These are phyloP conservation scores for Clivina fossor DNA, from an alignment of 2,888 invertebrate species.

Conservation along the genomic window DNA sequence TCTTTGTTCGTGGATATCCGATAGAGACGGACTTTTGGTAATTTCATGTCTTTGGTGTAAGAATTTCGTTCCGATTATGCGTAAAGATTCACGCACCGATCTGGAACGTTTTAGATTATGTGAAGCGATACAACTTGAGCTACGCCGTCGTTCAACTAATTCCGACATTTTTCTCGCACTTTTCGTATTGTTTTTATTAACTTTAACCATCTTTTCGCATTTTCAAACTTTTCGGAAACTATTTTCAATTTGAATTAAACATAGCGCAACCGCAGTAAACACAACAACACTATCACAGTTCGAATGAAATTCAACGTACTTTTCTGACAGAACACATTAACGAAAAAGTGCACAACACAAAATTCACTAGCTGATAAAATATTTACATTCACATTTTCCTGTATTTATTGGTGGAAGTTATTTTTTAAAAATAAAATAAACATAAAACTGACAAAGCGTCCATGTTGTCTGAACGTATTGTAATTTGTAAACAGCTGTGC, in stretches of 20 bases:
- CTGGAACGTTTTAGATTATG: constrained; percentile 62
- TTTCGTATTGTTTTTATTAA: constrained; percentile 37
- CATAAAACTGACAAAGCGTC: constrained; percentile 18
- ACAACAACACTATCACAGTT: constrained; percentile 15
- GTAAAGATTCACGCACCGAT: constrained; percentile 70
- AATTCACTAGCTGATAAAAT: neutral
- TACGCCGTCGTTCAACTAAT: constrained; percentile 47
- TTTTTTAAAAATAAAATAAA: constrained; percentile 1
- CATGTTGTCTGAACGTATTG: constrained; percentile 24
- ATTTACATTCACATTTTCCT: neutral
- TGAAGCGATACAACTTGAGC: constrained; percentile 27
- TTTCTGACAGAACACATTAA: constrained; percentile 18
- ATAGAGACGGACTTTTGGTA: constrained; percentile 30
- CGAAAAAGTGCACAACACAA: neutral
- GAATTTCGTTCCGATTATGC: constrained; percentile 66
- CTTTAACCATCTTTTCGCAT: constrained; percentile 47
- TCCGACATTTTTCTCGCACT: constrained; percentile 48
- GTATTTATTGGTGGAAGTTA: constrained; percentile 1
- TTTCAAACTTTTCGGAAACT: neutral
- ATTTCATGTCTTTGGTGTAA: constrained; percentile 41
- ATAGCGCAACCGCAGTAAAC: constrained; percentile 3
- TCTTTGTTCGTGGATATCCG: constrained; percentile 30
- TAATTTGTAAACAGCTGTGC: constrained; percentile 28
- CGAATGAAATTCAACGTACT: constrained; percentile 16
- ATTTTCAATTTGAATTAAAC: constrained; percentile 10